Percentiles rank a stretch among this genome's conserved stretches.
Evolutionary conservation across 2,888 invertebrate species (phyloP).

Genomic region (Mesorhabditis spiculigera): DNA sequence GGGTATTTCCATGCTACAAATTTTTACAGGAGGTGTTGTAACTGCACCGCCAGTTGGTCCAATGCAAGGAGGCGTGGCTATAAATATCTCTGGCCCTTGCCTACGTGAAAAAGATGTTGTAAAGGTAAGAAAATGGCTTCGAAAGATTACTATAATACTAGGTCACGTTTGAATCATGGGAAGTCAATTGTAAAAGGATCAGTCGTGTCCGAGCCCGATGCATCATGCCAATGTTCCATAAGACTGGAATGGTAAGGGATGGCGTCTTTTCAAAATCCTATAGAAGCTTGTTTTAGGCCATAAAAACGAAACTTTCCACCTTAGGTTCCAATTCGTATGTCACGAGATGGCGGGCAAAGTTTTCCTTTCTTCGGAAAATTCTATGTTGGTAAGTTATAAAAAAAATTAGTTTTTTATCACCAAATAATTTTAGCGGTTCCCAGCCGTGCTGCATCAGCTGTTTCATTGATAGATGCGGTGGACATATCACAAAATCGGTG

Average conservation of each 20-base stretch:
- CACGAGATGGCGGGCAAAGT: slow-evolving; percentile 54
- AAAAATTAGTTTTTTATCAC: not conserved
- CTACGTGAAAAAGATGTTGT: slow-evolving; percentile 75
- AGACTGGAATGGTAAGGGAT: slow-evolving; percentile 48
- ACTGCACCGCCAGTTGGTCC: slow-evolving; percentile 87
- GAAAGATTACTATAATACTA: not conserved
- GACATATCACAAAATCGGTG: slow-evolving; percentile 40
- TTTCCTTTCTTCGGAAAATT: slow-evolving; percentile 54
- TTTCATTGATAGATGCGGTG: slow-evolving; percentile 39
- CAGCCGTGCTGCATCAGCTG: slow-evolving; percentile 34
- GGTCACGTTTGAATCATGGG: slow-evolving; percentile 44
- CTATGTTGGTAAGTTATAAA: slow-evolving; percentile 40
- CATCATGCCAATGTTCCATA: slow-evolving; percentile 56
- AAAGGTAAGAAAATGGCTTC: slow-evolving; percentile 55
- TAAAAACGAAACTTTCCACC: not conserved
- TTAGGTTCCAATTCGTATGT: slow-evolving; percentile 39
- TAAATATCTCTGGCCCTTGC: slow-evolving; percentile 94
- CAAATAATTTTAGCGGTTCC: slow-evolving; percentile 37
- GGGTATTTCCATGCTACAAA: not conserved
- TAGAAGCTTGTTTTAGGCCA: not conserved
- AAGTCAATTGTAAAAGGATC: slow-evolving; percentile 39
- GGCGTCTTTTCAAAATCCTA: slow-evolving; percentile 5
- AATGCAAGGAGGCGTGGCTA: slow-evolving; percentile 92
- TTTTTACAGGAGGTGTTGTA: slow-evolving; percentile 30
- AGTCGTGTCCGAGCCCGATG: slow-evolving; percentile 49